Base-by-base conservation (phyloP, 1,140 invertebrate species). In the Phymorhynchus buccinoides region DNA sequence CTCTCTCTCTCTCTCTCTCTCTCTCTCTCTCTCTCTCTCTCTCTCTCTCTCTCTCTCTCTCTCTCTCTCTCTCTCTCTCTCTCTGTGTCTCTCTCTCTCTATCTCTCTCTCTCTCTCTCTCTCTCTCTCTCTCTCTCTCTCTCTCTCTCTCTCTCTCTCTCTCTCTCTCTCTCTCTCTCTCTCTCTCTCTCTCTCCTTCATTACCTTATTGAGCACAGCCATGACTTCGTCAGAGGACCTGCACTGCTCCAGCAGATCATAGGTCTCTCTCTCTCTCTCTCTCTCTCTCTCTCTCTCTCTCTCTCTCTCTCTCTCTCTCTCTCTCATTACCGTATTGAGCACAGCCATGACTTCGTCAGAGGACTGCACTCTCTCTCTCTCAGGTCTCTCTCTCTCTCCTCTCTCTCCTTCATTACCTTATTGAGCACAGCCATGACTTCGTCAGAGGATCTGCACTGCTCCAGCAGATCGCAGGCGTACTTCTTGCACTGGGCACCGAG, bases 401-500 rank as follows among this genome's bases (percentile, higher is more conserved):
- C n/a, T n/a, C n/a, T n/a, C n/a, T n/a, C n/a, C n/a, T n/a, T n/a
- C 27, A 80, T 84, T 14, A 88, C 86, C 85, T 91, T 92, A 68
- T 93, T 93, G 4, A 94, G 88, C 14, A 94, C 90, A 37, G 91
- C 92, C 16, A 92, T 92, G 22, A 94, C 90, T 85, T 94, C 93
- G 71, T 93, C 92, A 66, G 89, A 91, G 56, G 91, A 92, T 16
- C 93, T 88, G 84, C 92, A 92, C 85, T 94, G 92, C 84, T 93
- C 91, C 80, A 94, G 86, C 30, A 94, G 86, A 86, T 91, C 91
- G 80, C 92, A 92, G 2, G 92, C 91, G 86, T 91, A 94, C 27
- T 88, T 89, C 82, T 94, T 94, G 84, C 95, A 94, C 88, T 95
- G 94, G 56, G 92, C 78, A 9, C 94, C 92, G 1, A 96, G 91